Evolutionary conservation across 2,797 vertebrate species (phyloP).

Genomic region (Sebastiscus tertius): DNA sequence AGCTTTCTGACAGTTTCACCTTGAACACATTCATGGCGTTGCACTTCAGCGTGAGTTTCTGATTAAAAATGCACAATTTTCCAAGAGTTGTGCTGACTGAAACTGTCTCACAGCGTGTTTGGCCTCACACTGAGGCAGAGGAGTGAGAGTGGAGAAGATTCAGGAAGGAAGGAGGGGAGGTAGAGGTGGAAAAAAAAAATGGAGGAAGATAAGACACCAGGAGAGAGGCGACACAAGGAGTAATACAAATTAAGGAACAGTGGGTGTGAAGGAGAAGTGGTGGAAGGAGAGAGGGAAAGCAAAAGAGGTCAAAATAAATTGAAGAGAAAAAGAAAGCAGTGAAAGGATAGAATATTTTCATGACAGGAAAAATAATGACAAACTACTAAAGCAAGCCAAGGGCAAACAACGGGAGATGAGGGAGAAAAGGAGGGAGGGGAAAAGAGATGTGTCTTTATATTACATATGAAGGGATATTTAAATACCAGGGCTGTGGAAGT

Average conservation of each 20-base stretch:
- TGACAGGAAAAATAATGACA: neutral
- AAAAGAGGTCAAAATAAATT: conserved; percentile 1
- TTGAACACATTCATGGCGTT: neutral
- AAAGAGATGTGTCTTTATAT: neutral
- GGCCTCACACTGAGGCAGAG: neutral
- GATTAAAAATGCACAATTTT: neutral
- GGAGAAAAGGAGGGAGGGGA: neutral
- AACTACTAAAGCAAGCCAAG: neutral
- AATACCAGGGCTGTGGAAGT: too few species aligned
- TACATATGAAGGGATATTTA: neutral
- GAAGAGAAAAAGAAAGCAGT: neutral
- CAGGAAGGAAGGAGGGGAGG: neutral
- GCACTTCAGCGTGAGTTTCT: neutral
- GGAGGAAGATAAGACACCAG: neutral
- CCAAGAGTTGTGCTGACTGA: neutral
- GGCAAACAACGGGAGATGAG: neutral
- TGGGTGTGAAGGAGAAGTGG: neutral
- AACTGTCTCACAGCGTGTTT: neutral
- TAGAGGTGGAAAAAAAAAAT: neutral
- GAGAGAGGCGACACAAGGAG: neutral
- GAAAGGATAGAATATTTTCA: neutral
- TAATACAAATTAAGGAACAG: neutral
- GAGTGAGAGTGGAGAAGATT: neutral
- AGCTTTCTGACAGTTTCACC: neutral
- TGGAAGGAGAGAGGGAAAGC: neutral